These are phyloP conservation scores for Ptilonorhynchus violaceus DNA, from an alignment of 2,113 vertebrate genomes.

Conservation along the genomic window DNA sequence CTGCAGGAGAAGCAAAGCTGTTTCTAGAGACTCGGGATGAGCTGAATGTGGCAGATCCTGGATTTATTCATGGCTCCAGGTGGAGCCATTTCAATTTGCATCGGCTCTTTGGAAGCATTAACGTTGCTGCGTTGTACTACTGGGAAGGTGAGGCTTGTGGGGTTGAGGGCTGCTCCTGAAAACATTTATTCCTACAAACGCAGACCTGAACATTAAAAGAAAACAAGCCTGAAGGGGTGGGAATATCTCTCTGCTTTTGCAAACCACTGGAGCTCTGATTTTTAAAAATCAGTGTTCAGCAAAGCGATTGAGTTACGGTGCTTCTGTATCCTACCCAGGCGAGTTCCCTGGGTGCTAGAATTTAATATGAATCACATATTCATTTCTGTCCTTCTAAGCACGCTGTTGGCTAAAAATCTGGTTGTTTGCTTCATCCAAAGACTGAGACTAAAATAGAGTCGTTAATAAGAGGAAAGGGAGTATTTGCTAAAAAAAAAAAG, in stretches of 20 bases:
- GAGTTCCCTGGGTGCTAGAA: not conserved
- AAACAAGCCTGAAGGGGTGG: not conserved
- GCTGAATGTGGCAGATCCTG: not conserved
- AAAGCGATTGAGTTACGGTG: accelerated
- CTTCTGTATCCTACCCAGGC: not conserved
- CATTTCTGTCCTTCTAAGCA: not conserved
- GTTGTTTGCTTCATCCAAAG: constrained; percentile 12
- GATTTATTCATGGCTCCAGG: not conserved
- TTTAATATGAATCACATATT: not conserved
- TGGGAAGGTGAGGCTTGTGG: not conserved
- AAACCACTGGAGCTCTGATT: not conserved
- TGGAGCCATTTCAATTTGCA: not conserved
- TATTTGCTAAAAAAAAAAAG: not conserved
- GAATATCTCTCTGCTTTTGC: not conserved
- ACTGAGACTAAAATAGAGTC: not conserved
- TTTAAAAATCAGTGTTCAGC: not conserved
- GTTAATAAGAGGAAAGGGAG: not conserved
- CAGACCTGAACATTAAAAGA: not conserved
- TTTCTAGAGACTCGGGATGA: not conserved
- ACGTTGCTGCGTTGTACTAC: not conserved
- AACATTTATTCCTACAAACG: not conserved
- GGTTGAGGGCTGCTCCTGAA: not conserved
- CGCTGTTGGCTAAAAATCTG: not conserved
- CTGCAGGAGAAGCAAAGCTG: not conserved
- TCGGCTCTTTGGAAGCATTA: not conserved